A percentile compares a stretch with the other conserved stretches of the same genome.
Conservation (phyloP, 1,140 invertebrate species). For the Anthonomus grandis region DNA sequence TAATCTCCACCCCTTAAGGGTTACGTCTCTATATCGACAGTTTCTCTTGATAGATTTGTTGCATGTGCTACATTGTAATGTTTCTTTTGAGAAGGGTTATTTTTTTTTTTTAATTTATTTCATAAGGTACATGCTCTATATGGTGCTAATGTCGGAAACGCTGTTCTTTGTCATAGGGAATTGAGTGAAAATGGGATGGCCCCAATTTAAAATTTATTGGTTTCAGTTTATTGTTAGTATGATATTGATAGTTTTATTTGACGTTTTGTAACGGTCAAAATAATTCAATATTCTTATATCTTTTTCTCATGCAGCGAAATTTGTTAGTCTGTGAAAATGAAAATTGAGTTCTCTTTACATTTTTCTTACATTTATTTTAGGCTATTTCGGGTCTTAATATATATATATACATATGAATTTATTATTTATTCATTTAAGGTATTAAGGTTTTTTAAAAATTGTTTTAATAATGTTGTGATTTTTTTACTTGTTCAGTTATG, state of each 20-base stretch:
- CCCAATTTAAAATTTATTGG: constrained; percentile 19
- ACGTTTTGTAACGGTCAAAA: constrained; percentile 14
- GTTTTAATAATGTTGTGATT: no score
- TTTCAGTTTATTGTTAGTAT: neutral
- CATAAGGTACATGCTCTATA: constrained; percentile 11
- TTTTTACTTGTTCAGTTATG: no score
- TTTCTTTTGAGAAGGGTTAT: constrained; percentile 3
- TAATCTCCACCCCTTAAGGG: constrained; percentile 33
- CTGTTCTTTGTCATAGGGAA: constrained; percentile 14
- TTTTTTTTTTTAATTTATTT: constrained; percentile 14
- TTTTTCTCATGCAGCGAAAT: no score
- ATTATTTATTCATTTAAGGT: no score
- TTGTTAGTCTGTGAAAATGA: no score
- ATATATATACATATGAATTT: no score
- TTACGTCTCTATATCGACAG: constrained; percentile 34
- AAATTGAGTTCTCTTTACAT: no score
- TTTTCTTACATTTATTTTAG: no score
- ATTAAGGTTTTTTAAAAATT: no score
- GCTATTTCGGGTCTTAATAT: no score
- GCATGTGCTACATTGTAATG: constrained; percentile 26
- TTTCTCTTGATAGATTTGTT: constrained; percentile 24
- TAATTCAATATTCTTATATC: no score
- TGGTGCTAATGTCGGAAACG: constrained; percentile 32
- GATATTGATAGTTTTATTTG: constrained; percentile 8
- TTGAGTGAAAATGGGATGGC: constrained; percentile 24